Evolutionary conservation across 1,140 invertebrate species (phyloP).

Genomic region (Ceratosolen solmsi): DNA sequence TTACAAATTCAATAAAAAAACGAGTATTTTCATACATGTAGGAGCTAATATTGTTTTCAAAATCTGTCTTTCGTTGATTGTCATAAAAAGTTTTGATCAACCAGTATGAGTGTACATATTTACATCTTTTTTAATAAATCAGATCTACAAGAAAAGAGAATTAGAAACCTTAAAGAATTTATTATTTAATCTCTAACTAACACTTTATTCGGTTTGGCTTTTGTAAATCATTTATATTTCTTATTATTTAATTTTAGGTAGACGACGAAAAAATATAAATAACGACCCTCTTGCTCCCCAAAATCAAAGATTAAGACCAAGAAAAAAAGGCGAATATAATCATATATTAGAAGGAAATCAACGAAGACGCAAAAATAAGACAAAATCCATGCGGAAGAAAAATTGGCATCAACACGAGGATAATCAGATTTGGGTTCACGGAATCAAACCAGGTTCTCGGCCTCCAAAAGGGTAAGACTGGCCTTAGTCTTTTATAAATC

Average conservation of each 20-base stretch:
- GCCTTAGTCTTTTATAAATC: slow-evolving; percentile 40
- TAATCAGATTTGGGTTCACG: slow-evolving; percentile 64
- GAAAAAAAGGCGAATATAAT: slow-evolving; percentile 59
- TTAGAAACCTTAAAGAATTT: too few species aligned
- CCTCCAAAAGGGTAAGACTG: slow-evolving; percentile 62
- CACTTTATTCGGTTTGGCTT: too few species aligned
- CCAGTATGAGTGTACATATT: background rate
- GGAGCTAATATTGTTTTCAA: background rate
- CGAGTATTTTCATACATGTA: background rate
- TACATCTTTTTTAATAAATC: background rate
- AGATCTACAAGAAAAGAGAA: background rate
- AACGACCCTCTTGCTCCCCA: slow-evolving; percentile 61
- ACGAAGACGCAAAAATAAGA: slow-evolving; percentile 48
- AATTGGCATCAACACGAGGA: slow-evolving; percentile 51
- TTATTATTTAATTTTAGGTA: slow-evolving; percentile 51
- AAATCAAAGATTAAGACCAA: slow-evolving; percentile 64
- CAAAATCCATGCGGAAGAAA: slow-evolving; percentile 46
- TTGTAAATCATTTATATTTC: background rate
- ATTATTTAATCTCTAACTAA: too few species aligned
- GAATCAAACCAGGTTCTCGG: slow-evolving; percentile 66
- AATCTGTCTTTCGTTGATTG: background rate
- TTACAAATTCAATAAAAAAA: background rate
- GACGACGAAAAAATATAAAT: slow-evolving; percentile 63
- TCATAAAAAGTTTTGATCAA: background rate
- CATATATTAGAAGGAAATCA: slow-evolving; percentile 38